A percentile compares a stretch with the other conserved stretches of the same genome.
Conservation (phyloP, 2,888 invertebrate genomes). For the Acleris literana region DNA sequence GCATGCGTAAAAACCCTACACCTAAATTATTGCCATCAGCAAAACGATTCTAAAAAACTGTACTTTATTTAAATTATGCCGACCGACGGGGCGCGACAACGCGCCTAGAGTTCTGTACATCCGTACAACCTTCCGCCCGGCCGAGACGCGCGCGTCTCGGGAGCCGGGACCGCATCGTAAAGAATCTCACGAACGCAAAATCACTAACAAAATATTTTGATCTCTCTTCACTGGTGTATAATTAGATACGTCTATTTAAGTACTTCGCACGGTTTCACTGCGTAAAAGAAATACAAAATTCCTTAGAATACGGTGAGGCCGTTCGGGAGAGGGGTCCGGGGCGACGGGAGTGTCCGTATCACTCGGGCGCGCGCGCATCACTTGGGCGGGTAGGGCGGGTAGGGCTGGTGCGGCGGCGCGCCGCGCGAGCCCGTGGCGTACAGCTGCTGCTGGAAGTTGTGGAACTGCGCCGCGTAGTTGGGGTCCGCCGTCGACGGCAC, state of each 20-base stretch:
- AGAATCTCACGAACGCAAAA: constrained; percentile 60
- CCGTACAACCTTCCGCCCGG: constrained; percentile 63
- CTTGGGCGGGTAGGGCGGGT: constrained; percentile 79
- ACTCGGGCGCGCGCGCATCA: constrained; percentile 54
- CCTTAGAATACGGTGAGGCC: constrained; percentile 45
- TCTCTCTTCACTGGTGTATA: constrained; percentile 52
- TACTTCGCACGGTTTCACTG: constrained; percentile 43
- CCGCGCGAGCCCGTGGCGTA: constrained; percentile 89
- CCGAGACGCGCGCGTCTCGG: not conserved
- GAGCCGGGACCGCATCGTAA: constrained; percentile 43
- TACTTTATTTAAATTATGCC: constrained; percentile 78
- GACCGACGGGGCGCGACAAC: constrained; percentile 65
- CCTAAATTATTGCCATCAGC: constrained; percentile 75
- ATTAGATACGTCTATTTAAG: constrained; percentile 46
- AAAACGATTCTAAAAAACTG: constrained; percentile 71
- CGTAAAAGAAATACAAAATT: constrained; percentile 38
- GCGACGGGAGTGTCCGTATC: constrained; percentile 25
- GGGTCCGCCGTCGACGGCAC: constrained; percentile 94
- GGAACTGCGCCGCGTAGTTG: constrained; percentile 97
- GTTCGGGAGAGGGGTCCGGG: constrained; percentile 41
- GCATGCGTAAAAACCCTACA: constrained; percentile 70
- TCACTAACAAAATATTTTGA: constrained; percentile 59
- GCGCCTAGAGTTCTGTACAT: constrained; percentile 76
- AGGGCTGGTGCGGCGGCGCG: constrained; percentile 72
- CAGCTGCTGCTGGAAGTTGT: constrained; percentile 97